Conservation (phyloP, 1,140 invertebrate genomes). For the Liolophura sinensis region DNA sequence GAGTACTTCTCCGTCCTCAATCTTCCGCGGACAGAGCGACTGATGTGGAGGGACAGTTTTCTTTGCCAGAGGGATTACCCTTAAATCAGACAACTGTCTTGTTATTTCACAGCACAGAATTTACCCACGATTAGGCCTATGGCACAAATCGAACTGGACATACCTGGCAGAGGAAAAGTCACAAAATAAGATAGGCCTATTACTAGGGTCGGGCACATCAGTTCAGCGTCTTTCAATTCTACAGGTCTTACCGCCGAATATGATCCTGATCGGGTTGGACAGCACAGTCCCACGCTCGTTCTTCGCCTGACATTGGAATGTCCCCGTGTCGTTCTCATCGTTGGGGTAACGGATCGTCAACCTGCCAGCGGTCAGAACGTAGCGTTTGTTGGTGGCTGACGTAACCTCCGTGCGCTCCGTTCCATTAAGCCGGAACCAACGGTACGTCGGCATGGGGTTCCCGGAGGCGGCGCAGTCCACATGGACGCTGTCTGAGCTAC, state of each 20-base stretch:
- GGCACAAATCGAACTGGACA: too few relatives aligned
- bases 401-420: conserved; percentile 36
- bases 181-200: too few relatives aligned
- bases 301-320: conserved; percentile 87
- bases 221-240: too few relatives aligned
- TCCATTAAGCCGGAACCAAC: conserved; percentile 62
- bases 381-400: conserved; percentile 64
- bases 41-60: too few relatives aligned
- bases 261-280: conserved; percentile 83
- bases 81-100: too few relatives aligned
- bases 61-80: too few relatives aligned
- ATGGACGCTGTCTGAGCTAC: conserved; percentile 14
- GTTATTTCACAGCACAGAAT: too few relatives aligned
- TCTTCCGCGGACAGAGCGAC: too few relatives aligned
- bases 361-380: conserved; percentile 87
- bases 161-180: too few relatives aligned
- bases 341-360: conserved; percentile 83
- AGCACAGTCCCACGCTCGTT: conserved; percentile 89
- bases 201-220: too few relatives aligned
- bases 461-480: conserved; percentile 80
- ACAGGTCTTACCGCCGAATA: conserved; percentile 73
- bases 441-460: conserved; percentile 86
- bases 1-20: too few relatives aligned
- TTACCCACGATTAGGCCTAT: too few relatives aligned
- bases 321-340: conserved; percentile 73